Base-by-base conservation (phyloP, 2,113 vertebrate genomes). In the Podarcis muralis region DNA sequence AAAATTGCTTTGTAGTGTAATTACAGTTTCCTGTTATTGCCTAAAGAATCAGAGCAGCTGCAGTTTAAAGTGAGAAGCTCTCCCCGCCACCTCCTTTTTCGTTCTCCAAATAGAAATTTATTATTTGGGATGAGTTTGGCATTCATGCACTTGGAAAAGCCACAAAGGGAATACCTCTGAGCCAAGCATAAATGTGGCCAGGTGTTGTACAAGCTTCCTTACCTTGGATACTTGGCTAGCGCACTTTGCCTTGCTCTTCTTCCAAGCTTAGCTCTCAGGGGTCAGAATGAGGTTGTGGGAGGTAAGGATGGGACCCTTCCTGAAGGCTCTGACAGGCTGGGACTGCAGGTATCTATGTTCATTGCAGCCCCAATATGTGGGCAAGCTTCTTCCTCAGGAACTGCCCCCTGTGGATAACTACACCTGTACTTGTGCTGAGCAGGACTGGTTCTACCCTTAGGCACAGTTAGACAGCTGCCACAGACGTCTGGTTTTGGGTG, bases 1-100 rank as follows among this genome's bases (percentile, higher is more conserved):
- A 57, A 90, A 89, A 92, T 93, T 71, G 59, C 91, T 92, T 93
- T 78, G 15, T 88, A 90, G 59, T 88, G 23, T 91, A 93, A 91
- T 89, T 37, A 2, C 18, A 15, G 68, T 81, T 81, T 91, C 86
- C 71, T 83, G 13, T 89, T 91, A 3, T 83, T 89, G 71, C 90
- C 68, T 89, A 53, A 89, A 92, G 80, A 94, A 91, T 92, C 48
- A 85, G 89, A 59, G 0, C 59, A 88, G 81, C 85, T 87, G 84
- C 88, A 92, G 92, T 92, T 96, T 37, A 84, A 92, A 88, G 35
- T 83, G 48, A 35, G 1, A 3, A 0, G 37, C 88, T n/a, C 69
- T 94, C 8, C 23, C 9, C 48, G 5, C 66, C 1, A 0, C n/a
- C 7, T 4, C 25, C 3, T 35, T 91, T 74, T 35, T 74, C 13